Conservation (phyloP, 1,140 invertebrate species). For the Drosophila persimilis region DNA sequence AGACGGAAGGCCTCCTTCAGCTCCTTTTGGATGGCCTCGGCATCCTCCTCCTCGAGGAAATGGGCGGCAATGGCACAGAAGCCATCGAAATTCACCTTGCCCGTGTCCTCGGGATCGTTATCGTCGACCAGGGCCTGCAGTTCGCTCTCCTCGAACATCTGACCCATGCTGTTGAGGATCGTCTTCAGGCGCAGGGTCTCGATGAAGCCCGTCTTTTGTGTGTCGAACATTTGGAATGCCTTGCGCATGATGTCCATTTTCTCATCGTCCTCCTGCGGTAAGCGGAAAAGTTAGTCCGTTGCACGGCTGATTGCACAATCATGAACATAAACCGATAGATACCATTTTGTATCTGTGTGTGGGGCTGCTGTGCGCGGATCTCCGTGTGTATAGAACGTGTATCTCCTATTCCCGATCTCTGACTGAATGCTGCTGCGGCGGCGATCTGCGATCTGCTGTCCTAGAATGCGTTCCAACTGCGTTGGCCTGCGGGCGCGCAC, state of each 20-base stretch:
- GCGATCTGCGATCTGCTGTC: constrained; percentile 17
- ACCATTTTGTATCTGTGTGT: constrained; percentile 61
- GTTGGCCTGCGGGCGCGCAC: constrained; percentile 72
- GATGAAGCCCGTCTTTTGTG: constrained; percentile 94
- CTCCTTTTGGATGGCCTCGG: constrained; percentile 96
- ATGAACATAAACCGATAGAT: constrained; percentile 25
- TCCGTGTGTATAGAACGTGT: constrained; percentile 7
- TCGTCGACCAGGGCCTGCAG: constrained; percentile 92
- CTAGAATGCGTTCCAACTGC: constrained; percentile 65
- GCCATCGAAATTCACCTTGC: constrained; percentile 96
- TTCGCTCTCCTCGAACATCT: constrained; percentile 94
- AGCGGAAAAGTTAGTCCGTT: constrained; percentile 26
- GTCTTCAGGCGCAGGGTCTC: constrained; percentile 94
- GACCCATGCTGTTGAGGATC: constrained; percentile 96
- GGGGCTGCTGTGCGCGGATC: constrained; percentile 3
- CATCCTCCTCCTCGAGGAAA: constrained; percentile 95
- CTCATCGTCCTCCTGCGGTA: constrained; percentile 86
- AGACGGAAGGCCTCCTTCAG: constrained; percentile 95
- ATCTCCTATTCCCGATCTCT: constrained; percentile 23
- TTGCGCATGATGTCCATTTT: constrained; percentile 94
- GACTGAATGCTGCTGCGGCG: neutral
- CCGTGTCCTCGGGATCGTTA: constrained; percentile 93
- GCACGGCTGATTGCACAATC: constrained; percentile 37
- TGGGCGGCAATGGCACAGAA: constrained; percentile 95
- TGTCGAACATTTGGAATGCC: constrained; percentile 97